Evolutionary conservation across 1,140 invertebrate genomes (phyloP), one percentile per base, ranked within the genome.

Genomic region (Hylaeus volcanicus): DNA sequence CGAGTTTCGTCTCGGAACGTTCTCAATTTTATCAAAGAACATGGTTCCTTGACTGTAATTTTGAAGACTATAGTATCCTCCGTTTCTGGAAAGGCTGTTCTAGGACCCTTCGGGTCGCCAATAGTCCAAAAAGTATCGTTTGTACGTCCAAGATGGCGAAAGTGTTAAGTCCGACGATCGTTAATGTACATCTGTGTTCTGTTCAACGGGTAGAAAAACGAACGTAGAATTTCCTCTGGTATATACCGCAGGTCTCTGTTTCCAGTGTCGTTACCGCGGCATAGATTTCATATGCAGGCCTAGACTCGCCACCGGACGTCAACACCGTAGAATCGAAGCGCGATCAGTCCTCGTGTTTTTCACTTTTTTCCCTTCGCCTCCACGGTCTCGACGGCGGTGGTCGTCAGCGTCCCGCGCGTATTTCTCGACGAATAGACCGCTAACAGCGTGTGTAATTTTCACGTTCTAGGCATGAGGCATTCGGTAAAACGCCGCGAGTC

Each of bases 401-500:
- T 68, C 37, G 11, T 51, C 55, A 84, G 43, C 74, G 55, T 84
- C 56, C 58, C 56, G 65, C 64, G 60, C 65, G 26, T 83, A 26
- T 48, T 14, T 79, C 26, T 12, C 48, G 48, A 9, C 39, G 70
- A 74, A 79, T 63, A 79, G 39, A 61, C 58, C 66, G 71, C 75
- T 68, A 58, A n/a, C 69, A 84, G 66, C 84, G 66, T 83, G 81
- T 26, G 26, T 26, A 78, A 70, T 14, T 73, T 2, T 61, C 86
- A 79, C 85, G 61, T 60, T 9, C 37, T 85, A 72, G 69, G 66
- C 79, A 61, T 79, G 26, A 74, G 73, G 73, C 79, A 88, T 88
- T 74, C 84, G 70, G 66, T 81, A 74, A 43, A 86, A 85, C 79
- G 70, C 84, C 86, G 26, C 72, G 79, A 89, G 81, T 89, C 73